Percentiles rank a stretch among this genome's conserved stretches.
phyloP scores from a whole-genome alignment of 1,140 invertebrate species.

The Trichonephila clavata region DNA sequence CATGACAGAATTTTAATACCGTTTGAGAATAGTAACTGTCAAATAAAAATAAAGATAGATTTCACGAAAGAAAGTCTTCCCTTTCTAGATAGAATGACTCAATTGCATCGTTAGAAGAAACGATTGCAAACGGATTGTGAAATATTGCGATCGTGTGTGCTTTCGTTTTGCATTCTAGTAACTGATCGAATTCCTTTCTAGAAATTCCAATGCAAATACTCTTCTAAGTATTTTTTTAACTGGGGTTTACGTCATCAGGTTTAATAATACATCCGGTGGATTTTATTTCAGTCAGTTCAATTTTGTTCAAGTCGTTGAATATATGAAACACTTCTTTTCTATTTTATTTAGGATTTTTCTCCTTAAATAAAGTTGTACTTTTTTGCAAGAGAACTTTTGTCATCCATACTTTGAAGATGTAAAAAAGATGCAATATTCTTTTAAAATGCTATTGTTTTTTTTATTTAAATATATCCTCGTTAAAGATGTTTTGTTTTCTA shows the following conservation, averaged over 20 bases:
- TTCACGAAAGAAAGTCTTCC: not conserved
- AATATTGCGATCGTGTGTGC: slow-evolving; percentile 22
- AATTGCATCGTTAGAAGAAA: not conserved
- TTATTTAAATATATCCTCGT: no score
- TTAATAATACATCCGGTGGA: not conserved
- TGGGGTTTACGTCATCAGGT: not conserved
- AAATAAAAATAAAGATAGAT: slow-evolving; percentile 34
- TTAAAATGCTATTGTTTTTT: no score
- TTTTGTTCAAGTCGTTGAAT: no score
- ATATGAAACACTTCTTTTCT: no score
- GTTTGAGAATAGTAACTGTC: slow-evolving; percentile 24
- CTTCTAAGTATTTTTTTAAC: not conserved
- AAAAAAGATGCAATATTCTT: no score
- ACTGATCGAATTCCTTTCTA: not conserved
- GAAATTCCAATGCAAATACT: slow-evolving; percentile 3
- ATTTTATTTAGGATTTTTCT: no score
- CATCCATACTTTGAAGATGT: no score
- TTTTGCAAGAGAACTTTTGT: no score
- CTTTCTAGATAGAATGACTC: not conserved
- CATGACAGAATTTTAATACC: slow-evolving; percentile 36
- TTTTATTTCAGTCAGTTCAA: not conserved
- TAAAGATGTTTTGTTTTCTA: no score
- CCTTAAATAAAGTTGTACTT: no score
- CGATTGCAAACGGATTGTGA: not conserved
- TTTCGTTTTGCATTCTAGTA: not conserved